These are phyloP conservation scores for Enchytraeus crypticus DNA, from an alignment of 2,888 invertebrate genomes.

Conservation along the genomic window DNA sequence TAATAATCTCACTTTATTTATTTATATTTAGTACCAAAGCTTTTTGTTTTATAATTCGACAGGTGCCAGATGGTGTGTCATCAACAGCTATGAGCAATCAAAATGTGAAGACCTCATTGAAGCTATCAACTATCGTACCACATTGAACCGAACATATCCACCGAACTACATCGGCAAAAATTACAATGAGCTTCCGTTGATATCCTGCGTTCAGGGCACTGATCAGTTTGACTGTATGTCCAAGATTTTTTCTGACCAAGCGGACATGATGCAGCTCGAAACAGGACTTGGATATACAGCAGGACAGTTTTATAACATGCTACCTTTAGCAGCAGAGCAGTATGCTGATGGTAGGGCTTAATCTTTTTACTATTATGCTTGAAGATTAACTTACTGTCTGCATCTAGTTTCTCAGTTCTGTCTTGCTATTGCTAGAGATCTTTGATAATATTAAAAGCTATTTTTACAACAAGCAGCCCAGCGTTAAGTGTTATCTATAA, in stretches of 20 bases:
- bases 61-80: slow-evolving; percentile 68
- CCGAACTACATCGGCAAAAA: slow-evolving; percentile 1
- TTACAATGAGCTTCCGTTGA: slow-evolving; percentile 23
- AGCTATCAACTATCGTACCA: slow-evolving; percentile 48
- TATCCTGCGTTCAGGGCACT: slow-evolving; percentile 15
- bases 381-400: no score
- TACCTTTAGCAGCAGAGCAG: slow-evolving; percentile 62
- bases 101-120: slow-evolving; percentile 73
- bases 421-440: no score
- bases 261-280: slow-evolving; percentile 77
- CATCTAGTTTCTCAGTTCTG: no score
- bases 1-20: no score
- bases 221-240: slow-evolving; percentile 72
- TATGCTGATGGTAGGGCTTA: slow-evolving; percentile 32
- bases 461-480: no score
- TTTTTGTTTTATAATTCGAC: no score
- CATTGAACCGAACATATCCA: slow-evolving; percentile 53
- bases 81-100: slow-evolving; percentile 64
- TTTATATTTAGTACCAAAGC: no score
- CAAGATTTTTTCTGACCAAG: slow-evolving; percentile 67
- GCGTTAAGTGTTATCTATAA: no score
- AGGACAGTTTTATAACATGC: slow-evolving; percentile 80
- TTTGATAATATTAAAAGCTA: no score
- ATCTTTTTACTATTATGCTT: background rate
- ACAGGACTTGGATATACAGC: slow-evolving; percentile 90